Evolutionary conservation across 2,797 vertebrate species (phyloP).

Genomic region (Oreortyx pictus): DNA sequence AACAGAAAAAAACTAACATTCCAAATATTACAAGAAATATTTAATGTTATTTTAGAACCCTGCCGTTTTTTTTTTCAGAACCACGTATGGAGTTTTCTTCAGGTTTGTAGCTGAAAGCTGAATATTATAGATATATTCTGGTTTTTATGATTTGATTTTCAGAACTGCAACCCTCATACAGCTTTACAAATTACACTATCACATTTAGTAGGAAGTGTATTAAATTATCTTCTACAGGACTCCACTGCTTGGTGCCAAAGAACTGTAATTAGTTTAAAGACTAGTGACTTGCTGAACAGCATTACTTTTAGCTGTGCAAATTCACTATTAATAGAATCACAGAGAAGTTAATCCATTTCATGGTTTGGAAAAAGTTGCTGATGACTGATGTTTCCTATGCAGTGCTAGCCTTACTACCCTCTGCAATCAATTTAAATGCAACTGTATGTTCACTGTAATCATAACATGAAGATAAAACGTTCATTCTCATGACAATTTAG

Average conservation of each 20-base stretch:
- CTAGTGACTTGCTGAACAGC: neutral
- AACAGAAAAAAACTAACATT: neutral
- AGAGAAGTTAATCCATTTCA: constrained; percentile 27
- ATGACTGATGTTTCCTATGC: neutral
- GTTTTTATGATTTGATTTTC: constrained; percentile 3
- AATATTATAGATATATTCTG: neutral
- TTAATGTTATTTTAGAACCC: neutral
- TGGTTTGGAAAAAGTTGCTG: constrained; percentile 37
- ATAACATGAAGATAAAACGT: neutral
- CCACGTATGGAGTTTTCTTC: neutral
- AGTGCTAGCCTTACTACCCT: neutral
- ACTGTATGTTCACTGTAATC: neutral
- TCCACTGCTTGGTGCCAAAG: constrained; percentile 31
- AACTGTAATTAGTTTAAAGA: constrained; percentile 56
- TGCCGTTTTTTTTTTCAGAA: neutral
- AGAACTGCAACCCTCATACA: neutral
- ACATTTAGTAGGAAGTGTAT: neutral
- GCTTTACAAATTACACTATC: neutral
- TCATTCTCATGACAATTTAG: neutral
- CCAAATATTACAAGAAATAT: neutral
- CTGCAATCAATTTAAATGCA: neutral
- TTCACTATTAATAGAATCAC: constrained; percentile 45
- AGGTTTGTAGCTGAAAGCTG: neutral
- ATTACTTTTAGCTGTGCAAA: constrained; percentile 25
- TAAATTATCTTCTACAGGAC: constrained; percentile 1